These are phyloP conservation scores for Lipotes vexillifer DNA, from an alignment of 2,113 vertebrate species.

Conservation along the genomic window DNA sequence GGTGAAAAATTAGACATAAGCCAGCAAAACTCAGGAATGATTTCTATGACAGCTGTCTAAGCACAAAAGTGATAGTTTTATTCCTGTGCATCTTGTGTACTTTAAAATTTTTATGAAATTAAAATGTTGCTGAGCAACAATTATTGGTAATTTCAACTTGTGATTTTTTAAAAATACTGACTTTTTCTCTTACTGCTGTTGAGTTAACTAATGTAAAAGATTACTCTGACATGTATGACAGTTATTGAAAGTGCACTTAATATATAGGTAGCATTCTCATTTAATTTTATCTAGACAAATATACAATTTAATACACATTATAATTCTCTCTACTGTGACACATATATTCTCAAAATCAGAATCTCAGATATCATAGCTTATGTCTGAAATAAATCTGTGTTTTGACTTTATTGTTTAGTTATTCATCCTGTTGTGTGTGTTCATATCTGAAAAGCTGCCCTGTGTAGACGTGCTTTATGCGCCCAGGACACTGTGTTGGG, in stretches of 20 bases:
- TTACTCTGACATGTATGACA: background rate
- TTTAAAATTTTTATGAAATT: conserved; percentile 7
- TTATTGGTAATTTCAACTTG: background rate
- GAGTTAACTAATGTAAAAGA: background rate
- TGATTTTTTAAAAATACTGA: background rate
- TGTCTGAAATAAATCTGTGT: background rate
- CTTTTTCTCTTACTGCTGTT: background rate
- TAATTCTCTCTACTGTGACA: background rate
- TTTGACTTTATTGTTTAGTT: background rate
- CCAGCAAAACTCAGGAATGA: background rate
- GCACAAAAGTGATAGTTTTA: background rate
- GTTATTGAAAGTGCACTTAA: background rate
- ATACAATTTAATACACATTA: background rate
- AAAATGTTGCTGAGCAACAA: background rate
- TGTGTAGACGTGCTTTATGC: background rate
- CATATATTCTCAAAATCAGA: background rate
- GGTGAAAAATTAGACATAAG: background rate
- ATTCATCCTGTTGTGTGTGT: background rate
- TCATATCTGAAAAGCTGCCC: background rate
- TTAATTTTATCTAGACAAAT: background rate
- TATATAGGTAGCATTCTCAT: background rate
- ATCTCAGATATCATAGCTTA: background rate
- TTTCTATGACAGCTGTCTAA: background rate
- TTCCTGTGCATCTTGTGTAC: background rate
- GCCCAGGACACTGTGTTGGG: background rate